Evolutionary conservation across 2,797 vertebrate species (phyloP), one percentile per base, ranked within the genome.

Genomic region (Vespertilio murinus): DNA sequence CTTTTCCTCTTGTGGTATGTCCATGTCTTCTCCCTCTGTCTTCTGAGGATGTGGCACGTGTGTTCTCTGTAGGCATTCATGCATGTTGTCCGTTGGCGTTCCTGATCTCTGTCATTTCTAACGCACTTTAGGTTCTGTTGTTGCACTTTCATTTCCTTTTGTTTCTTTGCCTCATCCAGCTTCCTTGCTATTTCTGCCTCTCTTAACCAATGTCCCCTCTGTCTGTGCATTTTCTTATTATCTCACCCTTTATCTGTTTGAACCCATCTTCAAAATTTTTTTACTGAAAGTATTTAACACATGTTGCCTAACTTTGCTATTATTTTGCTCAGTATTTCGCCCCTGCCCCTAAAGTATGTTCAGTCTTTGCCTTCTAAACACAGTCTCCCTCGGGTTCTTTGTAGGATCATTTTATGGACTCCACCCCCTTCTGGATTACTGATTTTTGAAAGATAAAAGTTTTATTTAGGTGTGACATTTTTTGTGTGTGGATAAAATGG

Each of bases 101-200:
- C 64, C 56, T 12, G 6, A 23, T 49, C 33, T 40, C 80, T 45
- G 28, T 25, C 45, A 10, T 93, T 82, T 45, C 69, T 56, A 49
- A 73, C 42, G 12, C 49, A 38, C 52, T 92, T 81, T 56, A 61
- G 69, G 14, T 88, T 82, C 56, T 45, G 28, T 49, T 73, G 54
- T 30, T 78, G 61, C 14, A 74, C 65, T 90, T 88, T 47, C 18
- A 0, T 74, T 94, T 95, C 79, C 79, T 96, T 52, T 69, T 67
- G 47, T 49, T 42, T 49, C 17, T 79, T 69, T 35, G 23, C 65
- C 33, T 82, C 8, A n/a, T 52, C 47, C 73, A 11, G 28, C 94
- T 96, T 56, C n/a, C 47, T 56, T 96, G 94, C 90, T 74, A 85
- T 75, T 91, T 91, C 65, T 87, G 38, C 75, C 20, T 75, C 49